Evolutionary conservation across 2,113 vertebrate genomes (phyloP).

Genomic region (Egretta garzetta): DNA sequence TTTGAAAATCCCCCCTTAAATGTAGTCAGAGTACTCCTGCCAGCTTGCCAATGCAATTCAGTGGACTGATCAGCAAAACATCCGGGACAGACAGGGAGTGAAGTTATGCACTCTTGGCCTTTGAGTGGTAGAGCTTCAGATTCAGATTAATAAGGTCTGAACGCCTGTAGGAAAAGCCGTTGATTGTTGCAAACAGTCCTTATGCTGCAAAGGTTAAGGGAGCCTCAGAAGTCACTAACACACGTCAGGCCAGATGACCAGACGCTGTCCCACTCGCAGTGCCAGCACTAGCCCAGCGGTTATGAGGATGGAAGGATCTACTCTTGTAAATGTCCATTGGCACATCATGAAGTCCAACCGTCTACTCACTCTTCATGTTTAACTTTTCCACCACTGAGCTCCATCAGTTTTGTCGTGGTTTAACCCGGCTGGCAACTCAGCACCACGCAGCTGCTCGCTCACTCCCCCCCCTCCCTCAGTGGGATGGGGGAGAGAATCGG

Average conservation of each 20-base stretch:
- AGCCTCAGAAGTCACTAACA: background rate
- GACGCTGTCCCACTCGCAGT: background rate
- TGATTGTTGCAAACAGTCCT: background rate
- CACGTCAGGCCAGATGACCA: background rate
- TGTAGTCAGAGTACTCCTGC: background rate
- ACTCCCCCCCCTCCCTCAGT: no score
- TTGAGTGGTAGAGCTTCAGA: background rate
- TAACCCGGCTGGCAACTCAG: no score
- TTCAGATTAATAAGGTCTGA: background rate
- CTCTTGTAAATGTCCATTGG: background rate
- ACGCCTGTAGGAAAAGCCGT: background rate
- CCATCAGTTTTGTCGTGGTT: no score
- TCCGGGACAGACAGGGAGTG: background rate
- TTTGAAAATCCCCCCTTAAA: background rate
- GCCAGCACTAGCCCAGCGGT: background rate
- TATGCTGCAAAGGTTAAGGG: background rate
- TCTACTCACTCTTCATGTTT: background rate
- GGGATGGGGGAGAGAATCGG: no score
- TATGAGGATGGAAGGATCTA: background rate
- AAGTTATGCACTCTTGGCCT: background rate
- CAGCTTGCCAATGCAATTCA: background rate
- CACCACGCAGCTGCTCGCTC: no score
- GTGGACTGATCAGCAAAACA: background rate
- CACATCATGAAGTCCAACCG: background rate
- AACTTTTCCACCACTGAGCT: background rate